Base-by-base conservation (phyloP, 2,113 vertebrate species). In the Romanogobio albipinnatus region DNA sequence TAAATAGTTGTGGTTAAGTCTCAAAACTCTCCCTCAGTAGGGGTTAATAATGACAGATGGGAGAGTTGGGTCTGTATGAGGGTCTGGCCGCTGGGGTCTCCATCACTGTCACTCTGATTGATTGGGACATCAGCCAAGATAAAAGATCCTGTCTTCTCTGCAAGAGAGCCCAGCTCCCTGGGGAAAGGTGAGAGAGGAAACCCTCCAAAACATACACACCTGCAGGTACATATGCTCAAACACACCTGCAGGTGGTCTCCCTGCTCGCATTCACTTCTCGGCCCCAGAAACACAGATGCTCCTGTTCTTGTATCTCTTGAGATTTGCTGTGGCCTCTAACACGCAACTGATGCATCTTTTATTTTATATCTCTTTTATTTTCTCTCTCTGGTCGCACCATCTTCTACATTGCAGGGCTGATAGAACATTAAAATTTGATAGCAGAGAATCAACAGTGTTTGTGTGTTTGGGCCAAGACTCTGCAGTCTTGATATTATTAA, bases 51-150 rank as follows among this genome's bases (percentile, higher is more conserved):
- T 87, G 89, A 80, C 77, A 80, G 82, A 89, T 89, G 87, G 83
- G 73, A 45, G 81, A 58, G 78, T 66, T 80, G 76, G 64, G 62
- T 56, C 75, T 56, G 82, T 87, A 68, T 59, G 73, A 43, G 45
- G 49, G 82, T 79, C 75, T n/a, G 82, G 71, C 85, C 87, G 87
- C 78, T 83, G 74, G 82, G 85, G 90, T 91, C 90, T 93, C 92
- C 90, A 91, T 93, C 91, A 90, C 89, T 90, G 92, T 91, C 91
- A 82, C 84, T 3, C 89, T 94, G 94, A 94, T 94, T 91, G 92
- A 94, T 94, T 94, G 91, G 91, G 87, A 91, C 74, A 89, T 93
- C 93, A 92, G 88, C 90, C 74, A 84, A 91, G 91, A 94, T 94
- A 92, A 94, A 94, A 91, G 91, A 93, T 92, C 88, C 89, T 78